These are phyloP conservation scores for Melanotaenia maccullochi DNA, from an alignment of 2,797 vertebrate genomes.

Conservation along the genomic window DNA sequence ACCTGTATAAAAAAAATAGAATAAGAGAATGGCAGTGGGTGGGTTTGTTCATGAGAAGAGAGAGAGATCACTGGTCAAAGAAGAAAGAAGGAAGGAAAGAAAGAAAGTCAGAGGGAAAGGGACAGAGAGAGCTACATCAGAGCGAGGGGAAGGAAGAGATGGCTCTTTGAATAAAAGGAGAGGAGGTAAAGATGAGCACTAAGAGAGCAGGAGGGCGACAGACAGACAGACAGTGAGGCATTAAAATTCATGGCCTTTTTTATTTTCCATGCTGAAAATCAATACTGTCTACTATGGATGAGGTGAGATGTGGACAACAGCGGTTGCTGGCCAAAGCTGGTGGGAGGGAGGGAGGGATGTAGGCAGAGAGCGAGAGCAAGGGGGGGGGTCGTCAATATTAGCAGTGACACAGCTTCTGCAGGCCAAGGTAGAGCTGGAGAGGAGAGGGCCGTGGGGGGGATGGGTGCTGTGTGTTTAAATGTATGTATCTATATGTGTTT, in stretches of 20 bases:
- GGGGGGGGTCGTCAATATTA: constrained; percentile 72
- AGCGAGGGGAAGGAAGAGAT: constrained; percentile 37
- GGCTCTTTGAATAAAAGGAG: constrained; percentile 63
- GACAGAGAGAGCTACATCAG: constrained; percentile 55
- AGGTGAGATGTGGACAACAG: constrained; percentile 87
- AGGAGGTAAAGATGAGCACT: constrained; percentile 67
- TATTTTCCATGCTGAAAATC: constrained; percentile 87
- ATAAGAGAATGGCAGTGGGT: constrained; percentile 30
- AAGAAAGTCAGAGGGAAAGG: constrained; percentile 49
- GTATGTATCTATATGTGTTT: constrained; percentile 25
- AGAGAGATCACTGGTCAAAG: constrained; percentile 45
- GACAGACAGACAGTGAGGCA: constrained; percentile 80
- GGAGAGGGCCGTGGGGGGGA: constrained; percentile 56
- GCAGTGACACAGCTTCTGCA: constrained; percentile 72
- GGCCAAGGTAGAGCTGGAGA: constrained; percentile 70
- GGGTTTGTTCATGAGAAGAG: constrained; percentile 42
- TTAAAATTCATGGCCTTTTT: constrained; percentile 90
- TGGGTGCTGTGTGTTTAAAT: constrained; percentile 44
- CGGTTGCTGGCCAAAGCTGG: constrained; percentile 73
- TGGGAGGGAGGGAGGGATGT: constrained; percentile 18
- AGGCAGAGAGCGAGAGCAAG: background rate
- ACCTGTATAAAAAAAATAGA: constrained; percentile 24
- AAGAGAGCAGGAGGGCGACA: constrained; percentile 56
- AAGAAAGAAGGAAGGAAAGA: constrained; percentile 37
- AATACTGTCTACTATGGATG: constrained; percentile 88